Evolutionary conservation across 2,113 vertebrate genomes (phyloP), one percentile per base, ranked within the genome.

Genomic region (Seriola dumerili): DNA sequence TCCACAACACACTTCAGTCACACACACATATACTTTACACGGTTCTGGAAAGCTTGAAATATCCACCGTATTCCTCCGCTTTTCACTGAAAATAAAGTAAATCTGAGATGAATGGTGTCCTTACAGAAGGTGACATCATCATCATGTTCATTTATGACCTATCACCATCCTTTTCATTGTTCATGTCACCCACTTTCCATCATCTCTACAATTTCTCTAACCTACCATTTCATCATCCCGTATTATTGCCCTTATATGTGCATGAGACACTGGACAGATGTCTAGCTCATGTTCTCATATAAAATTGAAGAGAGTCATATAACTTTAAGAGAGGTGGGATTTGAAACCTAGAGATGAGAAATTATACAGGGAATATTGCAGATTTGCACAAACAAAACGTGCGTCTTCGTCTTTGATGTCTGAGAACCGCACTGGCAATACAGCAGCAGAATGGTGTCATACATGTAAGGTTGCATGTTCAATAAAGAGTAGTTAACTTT

Each of bases 121-220:
- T 63, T 64, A 42, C 70, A 48, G 21, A 63, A 62, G 61, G 57
- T 91, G 81, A 85, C 78, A 81, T 89, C 82, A 84, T 50, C 70
- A 61, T 29, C 65, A 40, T 42, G 23, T 29, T 73, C 77, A 25
- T 81, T 91, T 84, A 87, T 44, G 65, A 66, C 80, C 77, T 13
- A 38, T 57, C 78, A 17, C 67, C 44, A 17, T 80, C 21, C 5
- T 13, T 84, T 89, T 9, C 82, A 87, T 79, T 83, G 83, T 87
- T 81, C 42, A 72, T 55, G 72, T 79, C 64, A 76, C 36, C 46
- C 72, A 52, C 67, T 83, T 87, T 86, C 72, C 66, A 84, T 80
- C 88, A 85, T 76, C 64, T 76, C 58, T 10, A 77, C 72, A 73
- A 36, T 72, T 64, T 44, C 4, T 42, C 76, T 52, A 54, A 54